Evolutionary conservation across 2,797 vertebrate species (phyloP).

Genomic region (Uromys caudimaculatus): DNA sequence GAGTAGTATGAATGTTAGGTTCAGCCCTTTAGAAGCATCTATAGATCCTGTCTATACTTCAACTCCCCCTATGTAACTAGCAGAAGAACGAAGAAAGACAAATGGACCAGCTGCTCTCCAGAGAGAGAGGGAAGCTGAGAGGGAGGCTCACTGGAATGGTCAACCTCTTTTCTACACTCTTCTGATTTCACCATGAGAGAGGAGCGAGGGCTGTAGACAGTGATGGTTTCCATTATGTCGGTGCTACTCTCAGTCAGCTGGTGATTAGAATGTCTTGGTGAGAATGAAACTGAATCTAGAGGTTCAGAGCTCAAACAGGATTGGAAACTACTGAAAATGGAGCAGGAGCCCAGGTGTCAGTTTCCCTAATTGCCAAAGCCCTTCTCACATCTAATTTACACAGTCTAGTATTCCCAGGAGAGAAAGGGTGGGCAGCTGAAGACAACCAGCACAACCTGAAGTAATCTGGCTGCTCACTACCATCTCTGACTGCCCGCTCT

Average conservation of each 20-base stretch:
- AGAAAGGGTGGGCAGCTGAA: not conserved
- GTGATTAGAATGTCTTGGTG: not conserved
- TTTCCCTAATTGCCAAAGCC: conserved; percentile 38
- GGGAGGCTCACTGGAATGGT: not conserved
- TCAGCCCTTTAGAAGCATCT: not conserved
- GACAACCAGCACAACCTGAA: not conserved
- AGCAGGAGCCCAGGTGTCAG: conserved; percentile 52
- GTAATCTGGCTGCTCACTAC: not conserved
- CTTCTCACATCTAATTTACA: not conserved
- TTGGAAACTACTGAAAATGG: conserved; percentile 3
- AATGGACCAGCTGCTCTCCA: not conserved
- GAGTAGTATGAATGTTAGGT: not conserved
- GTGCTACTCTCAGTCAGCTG: not conserved
- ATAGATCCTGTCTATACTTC: not conserved
- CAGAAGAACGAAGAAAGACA: not conserved
- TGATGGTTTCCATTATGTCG: not conserved
- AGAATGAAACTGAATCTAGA: conserved; percentile 37
- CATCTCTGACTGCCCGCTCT: conserved; percentile 2
- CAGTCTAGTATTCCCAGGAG: not conserved
- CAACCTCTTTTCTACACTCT: not conserved
- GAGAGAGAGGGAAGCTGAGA: not conserved
- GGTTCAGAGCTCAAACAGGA: conserved; percentile 35
- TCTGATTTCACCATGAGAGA: not conserved
- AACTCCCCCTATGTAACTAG: not conserved
- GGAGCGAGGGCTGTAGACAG: not conserved